phyloP scores from a whole-genome alignment of 2,797 vertebrate species.

The Tokudaia muenninki region DNA sequence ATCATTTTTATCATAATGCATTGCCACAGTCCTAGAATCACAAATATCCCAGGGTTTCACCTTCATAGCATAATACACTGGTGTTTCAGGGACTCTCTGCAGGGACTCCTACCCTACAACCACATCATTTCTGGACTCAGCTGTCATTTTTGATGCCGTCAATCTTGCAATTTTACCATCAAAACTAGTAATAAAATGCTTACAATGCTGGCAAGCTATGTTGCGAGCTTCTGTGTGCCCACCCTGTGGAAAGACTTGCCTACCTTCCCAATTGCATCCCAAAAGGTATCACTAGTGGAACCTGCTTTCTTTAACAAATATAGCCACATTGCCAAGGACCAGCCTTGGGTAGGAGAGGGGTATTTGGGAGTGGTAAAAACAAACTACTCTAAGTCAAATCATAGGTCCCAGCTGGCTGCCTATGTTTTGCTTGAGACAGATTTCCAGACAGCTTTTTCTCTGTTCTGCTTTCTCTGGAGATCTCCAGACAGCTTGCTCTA shows the following conservation, averaged over 20 bases:
- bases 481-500: too few species aligned
- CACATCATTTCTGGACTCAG: background rate
- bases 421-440: too few species aligned
- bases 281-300: background rate
- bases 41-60: background rate
- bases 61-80: background rate
- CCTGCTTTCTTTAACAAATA: background rate
- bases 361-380: too few species aligned
- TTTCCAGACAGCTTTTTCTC: too few species aligned
- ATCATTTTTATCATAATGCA: background rate
- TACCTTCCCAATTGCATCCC: background rate
- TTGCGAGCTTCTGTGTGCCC: background rate
- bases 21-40: background rate
- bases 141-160: background rate
- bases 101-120: background rate
- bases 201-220: background rate
- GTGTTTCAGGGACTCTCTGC: background rate
- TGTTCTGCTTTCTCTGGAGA: too few species aligned
- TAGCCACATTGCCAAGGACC: background rate
- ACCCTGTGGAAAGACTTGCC: background rate
- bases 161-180: background rate
- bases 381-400: too few species aligned
- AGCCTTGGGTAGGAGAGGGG: too few species aligned
- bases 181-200: background rate
- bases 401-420: too few species aligned